Conservation (phyloP, 2,113 vertebrate species). For the Amblyopsis rosae region DNA sequence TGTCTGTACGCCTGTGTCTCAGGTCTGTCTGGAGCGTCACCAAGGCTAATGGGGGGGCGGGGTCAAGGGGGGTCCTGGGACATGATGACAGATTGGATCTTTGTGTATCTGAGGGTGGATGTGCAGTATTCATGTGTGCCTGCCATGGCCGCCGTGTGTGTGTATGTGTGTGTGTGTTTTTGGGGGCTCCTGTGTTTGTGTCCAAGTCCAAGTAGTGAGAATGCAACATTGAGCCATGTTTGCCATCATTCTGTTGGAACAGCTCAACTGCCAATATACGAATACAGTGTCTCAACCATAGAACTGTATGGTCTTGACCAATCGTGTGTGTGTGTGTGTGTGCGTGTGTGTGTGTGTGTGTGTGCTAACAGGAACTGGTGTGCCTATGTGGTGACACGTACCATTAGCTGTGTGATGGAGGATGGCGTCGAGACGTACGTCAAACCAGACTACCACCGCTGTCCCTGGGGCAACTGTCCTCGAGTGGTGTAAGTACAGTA, state of each 20-base stretch:
- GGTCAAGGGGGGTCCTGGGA: slow-evolving; percentile 28
- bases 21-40: slow-evolving; percentile 37
- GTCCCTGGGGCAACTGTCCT: slow-evolving; percentile 90
- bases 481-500: slow-evolving; percentile 82
- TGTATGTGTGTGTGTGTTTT: neutral
- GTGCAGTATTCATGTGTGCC: neutral
- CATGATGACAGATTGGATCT: slow-evolving; percentile 12
- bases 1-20: slow-evolving; percentile 33
- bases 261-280: neutral
- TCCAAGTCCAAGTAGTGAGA: too few species aligned
- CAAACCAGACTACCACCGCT: slow-evolving; percentile 91
- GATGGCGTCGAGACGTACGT: slow-evolving; percentile 92
- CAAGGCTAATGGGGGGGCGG: slow-evolving; percentile 12
- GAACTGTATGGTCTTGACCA: slow-evolving; percentile 15
- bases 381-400: slow-evolving; percentile 89
- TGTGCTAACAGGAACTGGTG: slow-evolving; percentile 88
- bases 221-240: neutral
- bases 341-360: slow-evolving; percentile 27
- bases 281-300: slow-evolving; percentile 23
- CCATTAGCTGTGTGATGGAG: slow-evolving; percentile 92
- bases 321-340: neutral
- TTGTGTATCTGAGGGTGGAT: neutral
- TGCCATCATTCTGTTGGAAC: neutral
- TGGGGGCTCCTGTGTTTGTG: too few species aligned
- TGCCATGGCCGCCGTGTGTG: neutral